Evolutionary conservation across 92 coral and sea anemone genomes (phyloP).

Genomic region (Bergia sp.): DNA sequence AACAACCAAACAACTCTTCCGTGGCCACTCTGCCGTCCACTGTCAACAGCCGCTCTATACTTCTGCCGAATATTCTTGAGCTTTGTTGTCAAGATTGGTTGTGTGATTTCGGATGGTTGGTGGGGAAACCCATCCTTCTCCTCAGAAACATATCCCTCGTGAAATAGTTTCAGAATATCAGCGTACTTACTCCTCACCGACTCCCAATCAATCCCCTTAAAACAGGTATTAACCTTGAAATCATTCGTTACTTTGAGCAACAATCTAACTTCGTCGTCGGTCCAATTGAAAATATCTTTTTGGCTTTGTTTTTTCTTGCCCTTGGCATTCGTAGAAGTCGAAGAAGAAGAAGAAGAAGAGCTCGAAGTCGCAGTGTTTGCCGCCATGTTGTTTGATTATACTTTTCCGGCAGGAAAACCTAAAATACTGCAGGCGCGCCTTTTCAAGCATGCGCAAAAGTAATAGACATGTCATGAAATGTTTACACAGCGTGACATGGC

Average conservation of each 20-base stretch:
- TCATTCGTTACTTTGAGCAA: conserved; percentile 32
- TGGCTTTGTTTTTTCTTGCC: conserved; percentile 31
- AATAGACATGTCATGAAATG: conserved; percentile 50
- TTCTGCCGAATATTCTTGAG: conserved; percentile 41
- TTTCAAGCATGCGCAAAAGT: conserved; percentile 46
- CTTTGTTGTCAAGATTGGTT: not conserved
- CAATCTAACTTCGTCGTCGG: conserved; percentile 23
- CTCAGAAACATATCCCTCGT: conserved; percentile 24
- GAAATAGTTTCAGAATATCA: conserved; percentile 28
- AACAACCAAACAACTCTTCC: conserved; percentile 44
- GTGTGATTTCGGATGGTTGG: no score
- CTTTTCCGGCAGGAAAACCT: conserved; percentile 13
- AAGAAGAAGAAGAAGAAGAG: conserved; percentile 3
- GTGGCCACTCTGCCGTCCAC: conserved; percentile 55
- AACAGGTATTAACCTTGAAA: conserved; percentile 3
- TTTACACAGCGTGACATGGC: conserved; percentile 61
- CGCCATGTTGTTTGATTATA: conserved; percentile 27
- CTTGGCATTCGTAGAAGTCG: not conserved
- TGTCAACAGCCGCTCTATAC: conserved; percentile 45
- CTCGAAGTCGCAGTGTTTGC: conserved; percentile 23
- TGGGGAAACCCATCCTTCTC: not conserved
- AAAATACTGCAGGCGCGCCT: conserved; percentile 39
- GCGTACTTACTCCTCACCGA: conserved; percentile 25
- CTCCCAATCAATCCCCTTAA: conserved; percentile 33
- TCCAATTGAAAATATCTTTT: conserved; percentile 6